phyloP scores from a whole-genome alignment of 2,888 invertebrate species.

The Neelides folsomi region DNA sequence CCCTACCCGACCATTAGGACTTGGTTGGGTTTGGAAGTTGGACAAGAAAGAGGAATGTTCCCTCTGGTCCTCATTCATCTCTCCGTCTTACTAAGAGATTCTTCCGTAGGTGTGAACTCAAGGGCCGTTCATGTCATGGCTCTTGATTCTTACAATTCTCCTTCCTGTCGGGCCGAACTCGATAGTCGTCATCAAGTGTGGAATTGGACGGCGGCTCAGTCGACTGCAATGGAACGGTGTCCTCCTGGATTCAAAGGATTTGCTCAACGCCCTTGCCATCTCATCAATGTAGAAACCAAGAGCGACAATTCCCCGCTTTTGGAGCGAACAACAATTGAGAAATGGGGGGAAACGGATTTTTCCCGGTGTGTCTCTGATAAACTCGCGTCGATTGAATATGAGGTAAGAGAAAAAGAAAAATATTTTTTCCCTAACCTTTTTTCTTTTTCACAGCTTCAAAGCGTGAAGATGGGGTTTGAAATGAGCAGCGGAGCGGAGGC shows the following conservation, averaged over 20 bases:
- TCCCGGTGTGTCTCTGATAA: too few species aligned
- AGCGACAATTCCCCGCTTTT: neutral
- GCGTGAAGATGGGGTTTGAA: conserved; percentile 25
- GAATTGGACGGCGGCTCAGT: conserved; percentile 14
- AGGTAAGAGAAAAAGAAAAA: neutral
- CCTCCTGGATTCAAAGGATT: conserved; percentile 21
- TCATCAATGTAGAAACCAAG: neutral
- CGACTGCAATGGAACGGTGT: conserved; percentile 19
- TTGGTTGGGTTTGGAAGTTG: too few species aligned
- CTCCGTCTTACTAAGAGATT: too few species aligned
- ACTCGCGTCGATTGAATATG: too few species aligned
- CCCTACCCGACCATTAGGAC: too few species aligned
- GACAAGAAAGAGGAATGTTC: too few species aligned
- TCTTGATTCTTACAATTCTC: conserved; percentile 21
- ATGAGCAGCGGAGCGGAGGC: conserved; percentile 15
- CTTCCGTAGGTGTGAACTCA: conserved; percentile 11
- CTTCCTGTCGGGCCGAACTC: conserved; percentile 19
- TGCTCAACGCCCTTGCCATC: conserved; percentile 18
- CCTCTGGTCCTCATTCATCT: too few species aligned
- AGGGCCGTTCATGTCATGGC: conserved; percentile 16
- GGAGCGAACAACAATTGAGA: neutral
- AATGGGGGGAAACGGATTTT: neutral
- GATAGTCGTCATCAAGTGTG: conserved; percentile 11
- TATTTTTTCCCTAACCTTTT: neutral
- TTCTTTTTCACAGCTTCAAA: conserved; percentile 19